Percentiles rank a stretch among this genome's conserved stretches.
phyloP scores from a whole-genome alignment of 2,888 invertebrate species.

The Lysandra bellargus region DNA sequence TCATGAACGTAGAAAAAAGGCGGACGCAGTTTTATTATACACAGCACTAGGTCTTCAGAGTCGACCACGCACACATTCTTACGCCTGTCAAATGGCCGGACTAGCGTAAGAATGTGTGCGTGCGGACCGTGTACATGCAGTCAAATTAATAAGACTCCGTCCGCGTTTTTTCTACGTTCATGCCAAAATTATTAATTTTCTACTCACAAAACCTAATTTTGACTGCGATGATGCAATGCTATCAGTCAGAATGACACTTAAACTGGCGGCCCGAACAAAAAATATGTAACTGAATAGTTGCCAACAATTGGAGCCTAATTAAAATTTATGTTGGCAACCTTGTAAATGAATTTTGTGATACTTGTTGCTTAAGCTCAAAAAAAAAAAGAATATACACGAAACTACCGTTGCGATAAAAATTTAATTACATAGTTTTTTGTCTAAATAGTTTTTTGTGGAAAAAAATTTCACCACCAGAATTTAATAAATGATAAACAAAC shows the following conservation, averaged over 20 bases:
- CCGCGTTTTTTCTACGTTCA: no score
- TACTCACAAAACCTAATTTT: background rate
- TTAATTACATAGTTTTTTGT: no score
- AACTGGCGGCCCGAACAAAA: background rate
- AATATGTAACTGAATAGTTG: conserved; percentile 6
- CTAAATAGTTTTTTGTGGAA: no score
- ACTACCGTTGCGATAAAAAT: background rate
- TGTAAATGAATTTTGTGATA: background rate
- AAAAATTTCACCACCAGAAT: no score
- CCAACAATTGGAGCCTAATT: conserved; percentile 11
- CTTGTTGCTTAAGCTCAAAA: background rate
- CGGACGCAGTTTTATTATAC: no score
- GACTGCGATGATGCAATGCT: conserved; percentile 7
- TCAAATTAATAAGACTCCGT: no score
- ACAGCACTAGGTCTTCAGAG: no score
- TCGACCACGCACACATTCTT: no score
- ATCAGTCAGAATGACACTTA: conserved; percentile 12
- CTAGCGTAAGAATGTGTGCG: no score
- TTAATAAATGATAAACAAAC: background rate
- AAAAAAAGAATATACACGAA: background rate
- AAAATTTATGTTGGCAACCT: background rate
- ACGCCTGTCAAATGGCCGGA: no score
- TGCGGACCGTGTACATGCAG: no score
- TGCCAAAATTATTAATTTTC: background rate
- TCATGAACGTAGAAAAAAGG: no score